phyloP scores from a whole-genome alignment of 2,797 vertebrate genomes.

The Danio choprae region DNA sequence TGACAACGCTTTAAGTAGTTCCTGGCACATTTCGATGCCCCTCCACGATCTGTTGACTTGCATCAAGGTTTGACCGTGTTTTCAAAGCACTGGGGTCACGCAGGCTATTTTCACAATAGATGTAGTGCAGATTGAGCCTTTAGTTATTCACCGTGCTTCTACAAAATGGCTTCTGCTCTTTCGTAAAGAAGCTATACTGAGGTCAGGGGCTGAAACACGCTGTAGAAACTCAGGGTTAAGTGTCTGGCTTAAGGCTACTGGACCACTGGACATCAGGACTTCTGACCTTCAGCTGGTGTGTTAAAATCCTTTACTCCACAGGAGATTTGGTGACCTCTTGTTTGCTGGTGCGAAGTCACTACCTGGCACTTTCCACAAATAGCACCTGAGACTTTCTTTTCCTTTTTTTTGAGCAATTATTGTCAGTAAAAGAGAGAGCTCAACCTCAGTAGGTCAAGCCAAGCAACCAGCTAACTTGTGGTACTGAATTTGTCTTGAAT shows the following conservation, averaged over 20 bases:
- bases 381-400: not conserved
- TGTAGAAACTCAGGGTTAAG: constrained; percentile 18
- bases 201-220: constrained; percentile 23
- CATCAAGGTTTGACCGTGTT: constrained; percentile 21
- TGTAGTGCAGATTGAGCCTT: constrained; percentile 10
- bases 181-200: constrained; percentile 11
- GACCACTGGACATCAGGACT: constrained; percentile 12
- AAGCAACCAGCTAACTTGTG: not conserved
- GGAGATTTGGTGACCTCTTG: constrained; percentile 4
- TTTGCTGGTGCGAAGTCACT: not conserved
- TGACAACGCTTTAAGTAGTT: constrained; percentile 42
- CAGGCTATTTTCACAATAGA: constrained; percentile 35
- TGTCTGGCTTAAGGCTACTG: constrained; percentile 10
- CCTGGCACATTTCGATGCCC: constrained; percentile 29
- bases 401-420: not conserved
- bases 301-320: not conserved
- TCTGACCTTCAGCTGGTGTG: constrained; percentile 23
- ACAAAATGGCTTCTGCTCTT: constrained; percentile 9
- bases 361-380: constrained; percentile 1
- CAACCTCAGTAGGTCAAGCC: not conserved
- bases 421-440: not conserved
- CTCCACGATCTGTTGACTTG: constrained; percentile 21
- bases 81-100: constrained; percentile 25
- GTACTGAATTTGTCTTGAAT: no score
- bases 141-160: constrained; percentile 6